phyloP scores from a whole-genome alignment of 2,113 vertebrate species.

The Sebastes schlegelii region DNA sequence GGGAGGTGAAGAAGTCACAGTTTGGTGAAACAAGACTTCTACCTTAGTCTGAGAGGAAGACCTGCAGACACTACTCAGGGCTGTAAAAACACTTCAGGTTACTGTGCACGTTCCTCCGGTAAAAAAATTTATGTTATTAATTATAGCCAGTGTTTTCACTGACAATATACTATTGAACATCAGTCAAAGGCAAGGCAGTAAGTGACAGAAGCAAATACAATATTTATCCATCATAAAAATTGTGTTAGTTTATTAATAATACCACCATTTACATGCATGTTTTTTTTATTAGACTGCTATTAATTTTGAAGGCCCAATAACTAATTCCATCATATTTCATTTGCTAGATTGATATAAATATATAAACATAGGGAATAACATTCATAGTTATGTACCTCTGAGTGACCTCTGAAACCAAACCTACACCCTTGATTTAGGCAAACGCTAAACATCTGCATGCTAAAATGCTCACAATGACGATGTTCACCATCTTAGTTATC shows the following conservation, averaged over 20 bases:
- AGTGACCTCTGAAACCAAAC: not conserved
- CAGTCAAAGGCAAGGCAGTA: not conserved
- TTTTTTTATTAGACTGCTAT: not conserved
- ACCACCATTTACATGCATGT: not conserved
- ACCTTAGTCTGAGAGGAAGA: not conserved
- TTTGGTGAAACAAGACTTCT: not conserved
- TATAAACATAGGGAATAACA: not conserved
- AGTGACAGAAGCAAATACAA: not conserved
- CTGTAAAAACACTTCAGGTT: not conserved
- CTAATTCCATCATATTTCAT: not conserved
- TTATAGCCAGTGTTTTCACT: not conserved
- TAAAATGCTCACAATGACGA: not conserved
- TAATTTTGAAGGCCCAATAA: not conserved
- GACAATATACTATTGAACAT: not conserved
- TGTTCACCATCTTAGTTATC: not conserved
- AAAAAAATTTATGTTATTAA: not conserved
- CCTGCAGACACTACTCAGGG: not conserved
- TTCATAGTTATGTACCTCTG: not conserved
- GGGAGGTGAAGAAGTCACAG: slow-evolving; percentile 26
- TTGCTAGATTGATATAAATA: not conserved
- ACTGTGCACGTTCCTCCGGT: not conserved
- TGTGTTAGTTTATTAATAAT: not conserved
- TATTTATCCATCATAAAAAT: not conserved
- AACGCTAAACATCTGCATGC: not conserved
- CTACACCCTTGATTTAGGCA: not conserved